phyloP scores from a whole-genome alignment of 2,888 invertebrate species.

The Macrophya annulata region DNA sequence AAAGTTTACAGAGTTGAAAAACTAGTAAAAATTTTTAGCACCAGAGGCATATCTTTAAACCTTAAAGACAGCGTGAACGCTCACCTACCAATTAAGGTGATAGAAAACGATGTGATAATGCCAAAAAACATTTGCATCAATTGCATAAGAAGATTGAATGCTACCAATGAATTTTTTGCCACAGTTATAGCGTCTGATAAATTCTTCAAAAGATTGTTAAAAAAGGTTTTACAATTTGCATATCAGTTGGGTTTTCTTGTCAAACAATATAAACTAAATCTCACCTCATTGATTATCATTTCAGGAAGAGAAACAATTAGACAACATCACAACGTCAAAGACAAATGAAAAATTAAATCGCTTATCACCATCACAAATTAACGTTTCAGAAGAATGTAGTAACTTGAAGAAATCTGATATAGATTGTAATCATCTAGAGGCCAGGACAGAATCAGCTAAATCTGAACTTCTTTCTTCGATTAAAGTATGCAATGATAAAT shows the following conservation, averaged over 20 bases:
- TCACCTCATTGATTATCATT: neutral
- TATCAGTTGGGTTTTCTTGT: neutral
- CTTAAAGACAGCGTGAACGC: slow-evolving; percentile 46
- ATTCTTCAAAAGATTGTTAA: slow-evolving; percentile 47
- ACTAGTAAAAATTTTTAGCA: slow-evolving; percentile 55
- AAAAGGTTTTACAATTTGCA: slow-evolving; percentile 38
- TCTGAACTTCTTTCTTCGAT: too few species aligned
- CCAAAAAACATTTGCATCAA: slow-evolving; percentile 53
- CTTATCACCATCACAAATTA: neutral
- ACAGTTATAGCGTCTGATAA: slow-evolving; percentile 48
- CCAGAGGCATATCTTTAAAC: slow-evolving; percentile 50
- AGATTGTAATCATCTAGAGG: neutral
- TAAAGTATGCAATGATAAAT: neutral
- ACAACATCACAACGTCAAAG: neutral
- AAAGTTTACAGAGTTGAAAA: slow-evolving; percentile 55
- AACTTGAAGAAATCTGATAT: neutral
- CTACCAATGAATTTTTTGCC: slow-evolving; percentile 52
- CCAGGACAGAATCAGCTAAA: neutral
- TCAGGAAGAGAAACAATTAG: slow-evolving; percentile 11
- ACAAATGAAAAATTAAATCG: neutral
- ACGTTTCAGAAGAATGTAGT: neutral
- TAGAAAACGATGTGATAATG: slow-evolving; percentile 36
- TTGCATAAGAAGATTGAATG: slow-evolving; percentile 52
- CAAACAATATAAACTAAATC: neutral
- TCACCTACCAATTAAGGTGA: slow-evolving; percentile 53